A percentile compares a stretch with the other conserved stretches of the same genome.
Conservation (phyloP, 2,797 vertebrate genomes). For the Pristis pectinata region DNA sequence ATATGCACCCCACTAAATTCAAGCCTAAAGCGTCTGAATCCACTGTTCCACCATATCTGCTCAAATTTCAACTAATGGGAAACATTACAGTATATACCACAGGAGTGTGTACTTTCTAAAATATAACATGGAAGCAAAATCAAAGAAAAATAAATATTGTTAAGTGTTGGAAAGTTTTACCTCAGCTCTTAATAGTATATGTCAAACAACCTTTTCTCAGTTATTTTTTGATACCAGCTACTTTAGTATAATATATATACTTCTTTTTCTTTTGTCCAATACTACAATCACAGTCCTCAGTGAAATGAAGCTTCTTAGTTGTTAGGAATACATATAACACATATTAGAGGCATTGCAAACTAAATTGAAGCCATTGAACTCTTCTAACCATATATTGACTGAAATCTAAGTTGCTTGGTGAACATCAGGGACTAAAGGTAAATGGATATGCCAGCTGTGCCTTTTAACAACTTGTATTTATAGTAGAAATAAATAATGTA, state of each 20-base stretch:
- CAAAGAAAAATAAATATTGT: neutral
- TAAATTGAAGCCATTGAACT: neutral
- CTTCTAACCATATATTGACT: neutral
- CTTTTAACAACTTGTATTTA: neutral
- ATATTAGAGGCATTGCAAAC: neutral
- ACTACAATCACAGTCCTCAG: neutral
- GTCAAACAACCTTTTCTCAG: neutral
- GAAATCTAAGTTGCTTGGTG: neutral
- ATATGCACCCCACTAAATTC: neutral
- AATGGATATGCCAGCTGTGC: neutral
- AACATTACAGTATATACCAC: neutral
- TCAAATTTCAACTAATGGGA: neutral
- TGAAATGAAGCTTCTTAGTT: neutral
- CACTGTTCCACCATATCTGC: neutral
- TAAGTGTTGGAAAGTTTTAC: neutral
- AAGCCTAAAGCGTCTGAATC: neutral
- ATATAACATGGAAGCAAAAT: neutral
- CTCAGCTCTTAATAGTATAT: neutral
- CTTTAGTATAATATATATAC: neutral
- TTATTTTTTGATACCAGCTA: neutral
- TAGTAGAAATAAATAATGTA: neutral
- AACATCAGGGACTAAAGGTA: neutral
- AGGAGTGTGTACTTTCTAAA: neutral
- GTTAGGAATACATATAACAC: neutral
- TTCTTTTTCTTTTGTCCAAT: neutral